Evolutionary conservation across 92 coral and sea anemone genomes (phyloP).

Genomic region (Galaxea fascicularis): DNA sequence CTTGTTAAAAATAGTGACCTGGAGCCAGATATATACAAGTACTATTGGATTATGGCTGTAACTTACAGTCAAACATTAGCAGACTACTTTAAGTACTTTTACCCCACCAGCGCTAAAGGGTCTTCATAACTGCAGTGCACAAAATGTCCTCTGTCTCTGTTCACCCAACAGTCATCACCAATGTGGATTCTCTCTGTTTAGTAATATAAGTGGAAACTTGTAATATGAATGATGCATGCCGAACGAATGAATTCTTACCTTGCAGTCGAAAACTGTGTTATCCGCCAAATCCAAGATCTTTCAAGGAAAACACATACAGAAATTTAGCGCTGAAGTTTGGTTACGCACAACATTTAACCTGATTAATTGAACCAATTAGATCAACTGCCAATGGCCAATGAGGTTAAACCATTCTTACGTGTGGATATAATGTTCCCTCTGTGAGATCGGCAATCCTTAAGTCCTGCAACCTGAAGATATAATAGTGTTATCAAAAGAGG

Average conservation of each 20-base stretch:
- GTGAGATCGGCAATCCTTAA: slow-evolving; percentile 74
- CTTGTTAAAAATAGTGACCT: slow-evolving; percentile 83
- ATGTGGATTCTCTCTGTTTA: not conserved
- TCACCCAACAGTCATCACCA: too few species aligned
- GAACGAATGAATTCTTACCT: slow-evolving; percentile 59
- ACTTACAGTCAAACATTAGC: not conserved
- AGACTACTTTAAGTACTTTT: too few species aligned
- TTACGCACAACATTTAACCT: too few species aligned
- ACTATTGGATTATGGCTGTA: not conserved
- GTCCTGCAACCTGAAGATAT: slow-evolving; percentile 66
- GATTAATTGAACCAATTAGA: too few species aligned
- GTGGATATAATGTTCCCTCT: slow-evolving; percentile 80
- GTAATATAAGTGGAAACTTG: not conserved
- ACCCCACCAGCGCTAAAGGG: too few species aligned
- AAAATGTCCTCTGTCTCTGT: too few species aligned
- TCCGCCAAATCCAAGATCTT: slow-evolving; percentile 93
- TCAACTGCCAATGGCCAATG: not conserved
- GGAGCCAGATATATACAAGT: not conserved
- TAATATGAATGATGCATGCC: too few species aligned
- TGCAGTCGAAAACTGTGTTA: slow-evolving; percentile 88
- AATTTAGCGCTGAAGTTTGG: not conserved
- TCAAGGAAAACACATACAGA: not conserved
- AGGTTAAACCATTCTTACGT: slow-evolving; percentile 48
- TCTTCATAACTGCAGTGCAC: too few species aligned
- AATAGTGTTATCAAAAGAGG: not conserved